These are phyloP conservation scores for Corythucha ciliata DNA, from an alignment of 2,888 invertebrate genomes.

Conservation along the genomic window DNA sequence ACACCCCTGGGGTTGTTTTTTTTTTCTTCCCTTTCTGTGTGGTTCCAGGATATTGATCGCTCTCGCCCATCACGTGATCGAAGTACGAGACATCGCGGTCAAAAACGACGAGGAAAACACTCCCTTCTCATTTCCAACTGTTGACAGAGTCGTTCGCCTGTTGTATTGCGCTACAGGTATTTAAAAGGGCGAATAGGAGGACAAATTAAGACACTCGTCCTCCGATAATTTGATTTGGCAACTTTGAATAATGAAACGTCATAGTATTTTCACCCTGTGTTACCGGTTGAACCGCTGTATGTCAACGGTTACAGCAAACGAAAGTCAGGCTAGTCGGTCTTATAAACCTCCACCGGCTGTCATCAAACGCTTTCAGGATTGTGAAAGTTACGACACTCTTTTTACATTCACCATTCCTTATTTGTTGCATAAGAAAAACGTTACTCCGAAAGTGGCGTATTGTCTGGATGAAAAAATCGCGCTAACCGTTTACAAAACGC, in stretches of 20 bases:
- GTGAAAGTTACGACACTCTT: too few relatives aligned
- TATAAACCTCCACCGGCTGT: too few relatives aligned
- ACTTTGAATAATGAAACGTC: too few relatives aligned
- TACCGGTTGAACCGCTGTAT: too few relatives aligned
- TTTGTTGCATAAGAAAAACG: too few relatives aligned
- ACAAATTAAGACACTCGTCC: too few relatives aligned
- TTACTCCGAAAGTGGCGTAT: slow-evolving; percentile 16
- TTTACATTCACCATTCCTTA: too few relatives aligned
- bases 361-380: too few relatives aligned
- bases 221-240: too few relatives aligned
- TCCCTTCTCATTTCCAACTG: slow-evolving; percentile 59
- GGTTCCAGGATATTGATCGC: slow-evolving; percentile 48
- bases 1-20: not conserved
- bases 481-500: slow-evolving; percentile 9
- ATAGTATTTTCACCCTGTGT: too few relatives aligned
- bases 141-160: slow-evolving; percentile 58
- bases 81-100: slow-evolving; percentile 48
- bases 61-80: slow-evolving; percentile 50
- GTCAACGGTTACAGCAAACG: too few relatives aligned
- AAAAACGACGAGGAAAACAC: slow-evolving; percentile 42
- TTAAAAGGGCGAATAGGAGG: slow-evolving; percentile 4
- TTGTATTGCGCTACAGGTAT: slow-evolving; percentile 56
- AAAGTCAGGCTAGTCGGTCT: too few relatives aligned
- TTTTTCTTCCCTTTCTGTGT: slow-evolving; percentile 4
- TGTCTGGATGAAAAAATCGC: slow-evolving; percentile 21